Percentiles rank a stretch among this genome's conserved stretches.
phyloP scores from a whole-genome alignment of 1,140 invertebrate species.

The Phocides pigmalion region DNA sequence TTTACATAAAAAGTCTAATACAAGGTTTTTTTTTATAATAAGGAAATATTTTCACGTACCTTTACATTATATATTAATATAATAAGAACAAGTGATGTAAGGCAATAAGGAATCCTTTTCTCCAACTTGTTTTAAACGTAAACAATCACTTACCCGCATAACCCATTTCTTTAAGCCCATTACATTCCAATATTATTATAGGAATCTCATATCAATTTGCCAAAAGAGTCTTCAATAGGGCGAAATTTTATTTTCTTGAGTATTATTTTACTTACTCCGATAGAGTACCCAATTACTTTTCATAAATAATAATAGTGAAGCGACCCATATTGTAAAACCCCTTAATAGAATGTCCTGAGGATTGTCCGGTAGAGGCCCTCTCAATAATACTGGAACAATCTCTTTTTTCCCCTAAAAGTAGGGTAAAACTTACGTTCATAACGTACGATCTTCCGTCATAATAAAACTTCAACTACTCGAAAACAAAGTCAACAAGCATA shows the following conservation, averaged over 20 bases:
- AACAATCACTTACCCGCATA: slow-evolving; percentile 37
- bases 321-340: slow-evolving; percentile 37
- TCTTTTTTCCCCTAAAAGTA: slow-evolving; percentile 51
- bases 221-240: slow-evolving; percentile 13
- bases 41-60: too few species aligned
- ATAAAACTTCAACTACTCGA: slow-evolving; percentile 58
- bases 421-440: slow-evolving; percentile 44
- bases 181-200: slow-evolving; percentile 33
- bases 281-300: slow-evolving; percentile 43
- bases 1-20: too few species aligned
- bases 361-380: slow-evolving; percentile 35
- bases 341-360: slow-evolving; percentile 43
- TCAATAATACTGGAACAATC: slow-evolving; percentile 46
- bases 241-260: slow-evolving; percentile 22
- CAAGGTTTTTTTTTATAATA: too few species aligned
- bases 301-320: slow-evolving; percentile 38
- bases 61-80: too few species aligned
- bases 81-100: too few species aligned
- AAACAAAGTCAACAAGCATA: slow-evolving; percentile 67
- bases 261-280: slow-evolving; percentile 26
- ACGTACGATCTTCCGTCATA: slow-evolving; percentile 40
- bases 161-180: slow-evolving; percentile 31
- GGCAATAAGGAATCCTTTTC: too few species aligned
- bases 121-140: slow-evolving; percentile 17
- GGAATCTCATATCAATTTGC: slow-evolving; percentile 36